phyloP scores from a whole-genome alignment of 2,888 invertebrate species.

The Slavum lentiscoides region DNA sequence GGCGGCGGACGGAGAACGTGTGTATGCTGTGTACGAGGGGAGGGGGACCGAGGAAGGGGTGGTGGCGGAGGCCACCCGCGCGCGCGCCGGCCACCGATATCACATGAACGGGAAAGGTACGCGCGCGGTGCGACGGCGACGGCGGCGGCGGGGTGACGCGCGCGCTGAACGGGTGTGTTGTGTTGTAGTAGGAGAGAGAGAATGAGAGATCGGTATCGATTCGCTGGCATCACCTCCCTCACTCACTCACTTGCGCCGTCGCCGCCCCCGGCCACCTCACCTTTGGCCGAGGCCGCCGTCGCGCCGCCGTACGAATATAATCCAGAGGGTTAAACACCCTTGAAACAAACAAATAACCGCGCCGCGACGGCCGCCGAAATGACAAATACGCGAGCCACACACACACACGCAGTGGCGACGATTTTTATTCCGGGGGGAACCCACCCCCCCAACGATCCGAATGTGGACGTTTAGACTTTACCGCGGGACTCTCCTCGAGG shows the following conservation, averaged over 20 bases:
- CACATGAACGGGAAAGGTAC: slow-evolving; percentile 30
- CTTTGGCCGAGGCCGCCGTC: slow-evolving; percentile 22
- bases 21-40: not conserved
- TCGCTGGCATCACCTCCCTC: slow-evolving; percentile 46
- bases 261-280: slow-evolving; percentile 15
- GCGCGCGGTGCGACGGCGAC: not conserved
- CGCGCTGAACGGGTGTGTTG: slow-evolving; percentile 26
- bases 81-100: slow-evolving; percentile 48
- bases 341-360: slow-evolving; percentile 50
- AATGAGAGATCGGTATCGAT: slow-evolving; percentile 54
- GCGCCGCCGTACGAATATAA: slow-evolving; percentile 52
- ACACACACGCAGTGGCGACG: too few species aligned
- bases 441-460: too few species aligned
- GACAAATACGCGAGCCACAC: slow-evolving; percentile 19
- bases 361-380: slow-evolving; percentile 24
- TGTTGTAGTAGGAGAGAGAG: slow-evolving; percentile 24
- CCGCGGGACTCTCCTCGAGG: too few species aligned
- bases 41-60: too few species aligned
- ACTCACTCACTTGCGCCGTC: not conserved
- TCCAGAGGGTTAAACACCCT: slow-evolving; percentile 53
- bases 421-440: not conserved
- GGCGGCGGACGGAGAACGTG: slow-evolving; percentile 14
- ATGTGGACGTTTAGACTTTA: too few species aligned
- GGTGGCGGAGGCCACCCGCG: slow-evolving; percentile 27
- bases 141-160: slow-evolving; percentile 1